Percentiles rank a stretch among this genome's conserved stretches.
These are phyloP conservation scores for Callyntrura guangdongensis DNA, from an alignment of 2,888 invertebrate species.

Conservation along the genomic window DNA sequence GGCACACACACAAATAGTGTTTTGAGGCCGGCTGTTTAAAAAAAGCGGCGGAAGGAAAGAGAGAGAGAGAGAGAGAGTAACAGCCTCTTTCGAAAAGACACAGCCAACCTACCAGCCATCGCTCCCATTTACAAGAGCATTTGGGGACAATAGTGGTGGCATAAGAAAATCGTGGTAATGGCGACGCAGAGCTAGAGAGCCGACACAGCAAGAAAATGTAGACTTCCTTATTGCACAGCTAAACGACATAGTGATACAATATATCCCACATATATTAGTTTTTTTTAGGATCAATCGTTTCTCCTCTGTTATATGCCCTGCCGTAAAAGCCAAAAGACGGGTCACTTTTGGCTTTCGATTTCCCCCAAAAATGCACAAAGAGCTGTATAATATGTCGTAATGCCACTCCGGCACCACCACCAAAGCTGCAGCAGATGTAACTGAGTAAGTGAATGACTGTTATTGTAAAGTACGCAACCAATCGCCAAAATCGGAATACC, in stretches of 20 bases:
- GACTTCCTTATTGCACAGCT: slow-evolving; percentile 31
- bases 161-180: slow-evolving; percentile 30
- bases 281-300: slow-evolving; percentile 64
- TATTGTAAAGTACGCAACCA: slow-evolving; percentile 61
- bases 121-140: slow-evolving; percentile 34
- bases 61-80: slow-evolving; percentile 22
- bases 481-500: slow-evolving; percentile 77
- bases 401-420: slow-evolving; percentile 24
- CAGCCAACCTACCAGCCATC: slow-evolving; percentile 17
- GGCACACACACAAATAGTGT: not conserved
- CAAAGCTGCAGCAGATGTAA: slow-evolving; percentile 50
- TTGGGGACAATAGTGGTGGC: not conserved
- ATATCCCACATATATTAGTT: slow-evolving; percentile 47
- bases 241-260: slow-evolving; percentile 51
- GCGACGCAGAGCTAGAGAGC: not conserved
- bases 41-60: not conserved
- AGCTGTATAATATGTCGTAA: slow-evolving; percentile 11
- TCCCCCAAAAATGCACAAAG: slow-evolving; percentile 26
- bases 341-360: slow-evolving; percentile 58
- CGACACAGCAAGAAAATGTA: slow-evolving; percentile 25
- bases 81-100: slow-evolving; percentile 40
- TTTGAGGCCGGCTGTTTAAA: slow-evolving; percentile 18
- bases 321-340: slow-evolving; percentile 41
- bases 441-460: slow-evolving; percentile 51
- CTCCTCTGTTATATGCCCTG: slow-evolving; percentile 26